Percentiles rank a stretch among this genome's conserved stretches.
Conservation (phyloP, 37 sponge, comb jelly and placozoan genomes). For the Mnemiopsis leidyi region DNA sequence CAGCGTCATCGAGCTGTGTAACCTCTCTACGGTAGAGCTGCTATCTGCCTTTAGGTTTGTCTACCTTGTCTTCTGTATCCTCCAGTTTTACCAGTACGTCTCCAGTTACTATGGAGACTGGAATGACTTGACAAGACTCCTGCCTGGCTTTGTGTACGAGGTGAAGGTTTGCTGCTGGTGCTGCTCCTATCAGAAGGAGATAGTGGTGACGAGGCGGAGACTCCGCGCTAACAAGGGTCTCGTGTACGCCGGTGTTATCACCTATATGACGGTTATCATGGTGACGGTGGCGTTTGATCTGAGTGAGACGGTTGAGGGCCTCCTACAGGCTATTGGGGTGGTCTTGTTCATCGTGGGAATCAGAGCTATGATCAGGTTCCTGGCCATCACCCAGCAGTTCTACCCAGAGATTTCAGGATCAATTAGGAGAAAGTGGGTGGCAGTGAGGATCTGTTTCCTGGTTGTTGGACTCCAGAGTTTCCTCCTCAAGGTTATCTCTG, state of each 20-base stretch:
- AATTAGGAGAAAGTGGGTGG: slow-evolving; percentile 19
- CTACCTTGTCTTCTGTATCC: slow-evolving; percentile 58
- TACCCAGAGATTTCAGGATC: not conserved
- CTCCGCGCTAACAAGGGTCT: slow-evolving; percentile 1
- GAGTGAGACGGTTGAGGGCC: not conserved
- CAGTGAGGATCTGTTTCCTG: slow-evolving; percentile 41
- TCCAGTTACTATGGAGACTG: slow-evolving; percentile 39
- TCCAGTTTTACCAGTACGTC: slow-evolving; percentile 61
- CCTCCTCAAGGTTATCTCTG: not conserved
- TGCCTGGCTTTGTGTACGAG: slow-evolving; percentile 55
- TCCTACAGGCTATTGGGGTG: slow-evolving; percentile 1
- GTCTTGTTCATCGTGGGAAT: slow-evolving; percentile 33
- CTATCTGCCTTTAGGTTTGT: slow-evolving; percentile 41
- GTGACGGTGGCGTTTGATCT: not conserved
- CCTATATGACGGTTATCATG: slow-evolving; percentile 47
- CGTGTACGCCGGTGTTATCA: slow-evolving; percentile 47
- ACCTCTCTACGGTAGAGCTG: slow-evolving; percentile 18
- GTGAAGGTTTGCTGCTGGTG: not conserved
- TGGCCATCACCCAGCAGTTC: slow-evolving; percentile 40
- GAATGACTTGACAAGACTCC: not conserved
- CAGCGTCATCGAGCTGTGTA: slow-evolving; percentile 13
- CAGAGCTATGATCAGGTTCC: not conserved
- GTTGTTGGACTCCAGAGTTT: slow-evolving; percentile 44
- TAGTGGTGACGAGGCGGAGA: not conserved
- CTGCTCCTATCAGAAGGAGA: not conserved